Conservation (phyloP, 2,888 invertebrate species). For the Onchidella celtica region DNA sequence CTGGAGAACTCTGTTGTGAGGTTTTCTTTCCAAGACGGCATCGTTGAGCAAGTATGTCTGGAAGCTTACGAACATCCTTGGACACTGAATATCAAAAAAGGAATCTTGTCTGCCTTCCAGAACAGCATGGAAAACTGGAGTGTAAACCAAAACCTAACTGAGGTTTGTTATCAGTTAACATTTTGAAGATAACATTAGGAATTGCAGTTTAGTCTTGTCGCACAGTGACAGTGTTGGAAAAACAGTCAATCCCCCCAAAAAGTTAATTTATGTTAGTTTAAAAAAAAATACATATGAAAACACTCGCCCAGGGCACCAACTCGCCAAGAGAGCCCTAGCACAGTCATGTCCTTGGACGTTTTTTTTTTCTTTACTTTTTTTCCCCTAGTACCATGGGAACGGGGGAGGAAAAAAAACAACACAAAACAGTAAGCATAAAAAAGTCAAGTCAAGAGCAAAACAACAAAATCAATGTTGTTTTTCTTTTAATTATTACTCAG, state of each 20-base stretch:
- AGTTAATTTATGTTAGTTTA: no score
- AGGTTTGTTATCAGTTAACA: slow-evolving; percentile 62
- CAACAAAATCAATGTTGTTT: no score
- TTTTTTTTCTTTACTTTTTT: no score
- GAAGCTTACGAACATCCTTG: slow-evolving; percentile 89
- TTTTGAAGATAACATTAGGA: background rate
- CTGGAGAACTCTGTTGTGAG: slow-evolving; percentile 87
- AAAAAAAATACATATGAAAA: no score
- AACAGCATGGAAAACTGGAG: slow-evolving; percentile 93
- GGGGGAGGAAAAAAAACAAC: no score
- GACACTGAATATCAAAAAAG: slow-evolving; percentile 94
- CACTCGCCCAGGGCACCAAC: no score
- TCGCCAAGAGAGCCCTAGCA: no score
- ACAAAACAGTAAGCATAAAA: no score
- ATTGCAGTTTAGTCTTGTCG: background rate
- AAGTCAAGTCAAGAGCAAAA: no score
- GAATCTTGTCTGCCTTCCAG: slow-evolving; percentile 91
- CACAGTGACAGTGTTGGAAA: background rate
- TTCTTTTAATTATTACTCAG: no score
- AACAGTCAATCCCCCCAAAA: background rate
- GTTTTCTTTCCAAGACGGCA: slow-evolving; percentile 89
- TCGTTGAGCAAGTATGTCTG: slow-evolving; percentile 88
- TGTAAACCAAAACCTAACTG: slow-evolving; percentile 80
- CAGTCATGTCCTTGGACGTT: no score
- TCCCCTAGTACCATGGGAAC: no score